Evolutionary conservation across 2,113 vertebrate genomes (phyloP).

Genomic region (Egretta garzetta): DNA sequence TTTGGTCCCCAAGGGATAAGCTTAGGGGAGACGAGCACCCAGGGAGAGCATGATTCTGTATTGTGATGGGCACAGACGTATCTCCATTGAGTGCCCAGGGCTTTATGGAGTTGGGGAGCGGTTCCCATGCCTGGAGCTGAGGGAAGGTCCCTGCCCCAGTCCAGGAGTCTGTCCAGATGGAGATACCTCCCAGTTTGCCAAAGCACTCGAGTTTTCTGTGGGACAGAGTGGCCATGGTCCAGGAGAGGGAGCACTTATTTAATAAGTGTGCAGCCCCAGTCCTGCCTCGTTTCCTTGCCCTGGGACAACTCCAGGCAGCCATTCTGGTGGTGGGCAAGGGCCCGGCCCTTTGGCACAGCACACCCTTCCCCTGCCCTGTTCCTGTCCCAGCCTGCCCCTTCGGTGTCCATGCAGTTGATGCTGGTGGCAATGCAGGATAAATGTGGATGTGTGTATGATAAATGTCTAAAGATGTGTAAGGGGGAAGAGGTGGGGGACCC

Average conservation of each 20-base stretch:
- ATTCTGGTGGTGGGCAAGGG: not conserved
- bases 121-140: not conserved
- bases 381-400: not conserved
- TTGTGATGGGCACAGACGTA: not conserved
- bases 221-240: not conserved
- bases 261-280: not conserved
- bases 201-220: not conserved
- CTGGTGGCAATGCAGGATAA: not conserved
- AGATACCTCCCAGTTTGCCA: not conserved
- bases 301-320: not conserved
- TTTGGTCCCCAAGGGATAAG: not conserved
- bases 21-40: not conserved
- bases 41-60: not conserved
- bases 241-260: not conserved
- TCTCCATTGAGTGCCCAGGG: not conserved
- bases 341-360: fast-evolving
- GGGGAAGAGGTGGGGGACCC: not conserved
- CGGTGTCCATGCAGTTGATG: fast-evolving
- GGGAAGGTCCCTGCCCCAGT: not conserved
- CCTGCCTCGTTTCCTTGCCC: not conserved
- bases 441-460: no score
- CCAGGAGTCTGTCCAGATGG: no score
- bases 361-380: not conserved
- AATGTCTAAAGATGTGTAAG: no score
- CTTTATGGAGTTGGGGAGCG: not conserved